Evolutionary conservation across 2,113 vertebrate genomes (phyloP).

Genomic region (Pycnonotus jocosus): DNA sequence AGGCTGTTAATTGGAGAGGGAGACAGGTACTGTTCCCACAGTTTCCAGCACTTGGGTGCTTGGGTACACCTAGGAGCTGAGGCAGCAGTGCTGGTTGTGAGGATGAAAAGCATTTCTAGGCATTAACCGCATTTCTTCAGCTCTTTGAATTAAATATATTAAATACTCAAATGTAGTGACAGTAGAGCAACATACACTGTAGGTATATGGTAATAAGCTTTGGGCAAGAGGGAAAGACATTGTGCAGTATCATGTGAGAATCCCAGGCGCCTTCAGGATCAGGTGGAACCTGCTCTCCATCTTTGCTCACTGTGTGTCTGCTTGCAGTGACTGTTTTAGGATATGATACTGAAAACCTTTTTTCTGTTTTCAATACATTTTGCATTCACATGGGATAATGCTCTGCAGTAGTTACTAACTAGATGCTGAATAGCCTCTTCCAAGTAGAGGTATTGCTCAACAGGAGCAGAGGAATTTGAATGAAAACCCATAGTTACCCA

Average conservation of each 20-base stretch:
- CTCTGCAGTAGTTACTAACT: neutral
- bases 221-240: neutral
- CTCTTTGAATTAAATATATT: neutral
- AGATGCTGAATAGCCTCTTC: neutral
- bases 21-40: neutral
- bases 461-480: neutral
- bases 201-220: neutral
- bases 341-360: neutral
- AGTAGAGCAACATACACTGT: neutral
- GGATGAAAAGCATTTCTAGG: neutral
- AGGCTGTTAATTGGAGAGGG: neutral
- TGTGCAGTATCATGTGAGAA: neutral
- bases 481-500: neutral
- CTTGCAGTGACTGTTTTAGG: neutral
- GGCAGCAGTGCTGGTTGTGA: neutral
- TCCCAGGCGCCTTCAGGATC: neutral
- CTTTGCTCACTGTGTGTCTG: neutral
- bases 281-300: neutral
- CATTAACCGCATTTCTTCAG: neutral
- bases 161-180: neutral
- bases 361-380: neutral
- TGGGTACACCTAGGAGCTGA: neutral
- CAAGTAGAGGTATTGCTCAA: neutral
- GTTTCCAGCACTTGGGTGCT: neutral
- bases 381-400: neutral